Evolutionary conservation across 2,888 invertebrate species (phyloP).

Genomic region (Lasioglossum leucozonium): DNA sequence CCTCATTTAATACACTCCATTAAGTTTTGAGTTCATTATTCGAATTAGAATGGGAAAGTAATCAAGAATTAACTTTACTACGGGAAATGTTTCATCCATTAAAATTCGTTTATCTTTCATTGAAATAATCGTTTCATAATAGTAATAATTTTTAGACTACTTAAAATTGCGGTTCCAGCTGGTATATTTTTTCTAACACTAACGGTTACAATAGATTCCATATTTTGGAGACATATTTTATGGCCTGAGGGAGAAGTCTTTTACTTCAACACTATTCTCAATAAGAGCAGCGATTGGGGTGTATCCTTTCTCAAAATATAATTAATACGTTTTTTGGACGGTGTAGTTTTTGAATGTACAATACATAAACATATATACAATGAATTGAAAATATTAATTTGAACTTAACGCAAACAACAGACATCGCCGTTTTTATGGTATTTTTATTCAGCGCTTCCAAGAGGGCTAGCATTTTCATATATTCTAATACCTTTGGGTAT

Average conservation of each 20-base stretch:
- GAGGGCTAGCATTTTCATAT: slow-evolving; percentile 93
- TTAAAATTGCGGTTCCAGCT: slow-evolving; percentile 90
- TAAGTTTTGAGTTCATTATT: slow-evolving; percentile 13
- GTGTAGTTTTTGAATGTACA: neutral
- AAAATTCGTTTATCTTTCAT: neutral
- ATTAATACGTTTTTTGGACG: neutral
- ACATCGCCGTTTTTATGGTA: slow-evolving; percentile 99
- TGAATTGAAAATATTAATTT: slow-evolving; percentile 7
- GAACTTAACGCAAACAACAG: slow-evolving; percentile 85
- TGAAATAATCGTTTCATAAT: slow-evolving; percentile 51
- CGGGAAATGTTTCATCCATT: slow-evolving; percentile 16
- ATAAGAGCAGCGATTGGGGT: slow-evolving; percentile 98
- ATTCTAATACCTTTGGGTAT: slow-evolving; percentile 92
- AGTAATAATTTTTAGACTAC: slow-evolving; percentile 86
- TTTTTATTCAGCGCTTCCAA: slow-evolving; percentile 98
- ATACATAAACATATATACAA: neutral
- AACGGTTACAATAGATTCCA: slow-evolving; percentile 94
- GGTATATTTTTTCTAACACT: slow-evolving; percentile 89
- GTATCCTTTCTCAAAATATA: slow-evolving; percentile 90
- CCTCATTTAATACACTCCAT: slow-evolving; percentile 26
- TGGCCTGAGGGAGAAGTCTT: slow-evolving; percentile 99
- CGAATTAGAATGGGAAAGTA: slow-evolving; percentile 7
- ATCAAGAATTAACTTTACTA: slow-evolving; percentile 18
- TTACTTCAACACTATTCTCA: slow-evolving; percentile 97
- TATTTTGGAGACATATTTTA: slow-evolving; percentile 94